These are phyloP conservation scores for Tachysurus vachellii DNA, from an alignment of 2,113 vertebrate species.

Conservation along the genomic window DNA sequence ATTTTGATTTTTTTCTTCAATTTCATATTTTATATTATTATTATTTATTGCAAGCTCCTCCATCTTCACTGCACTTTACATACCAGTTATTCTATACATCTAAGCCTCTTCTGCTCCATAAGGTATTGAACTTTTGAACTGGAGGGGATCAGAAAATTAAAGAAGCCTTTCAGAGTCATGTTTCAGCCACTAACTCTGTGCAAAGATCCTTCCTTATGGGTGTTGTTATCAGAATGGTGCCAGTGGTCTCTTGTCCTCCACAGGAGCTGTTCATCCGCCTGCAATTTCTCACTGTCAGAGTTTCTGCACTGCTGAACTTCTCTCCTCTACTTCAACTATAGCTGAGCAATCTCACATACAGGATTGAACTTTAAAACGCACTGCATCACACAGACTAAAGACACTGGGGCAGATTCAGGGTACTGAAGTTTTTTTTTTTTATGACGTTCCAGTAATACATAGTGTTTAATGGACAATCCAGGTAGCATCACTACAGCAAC, in stretches of 20 bases:
- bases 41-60: not conserved
- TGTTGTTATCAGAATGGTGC: conserved; percentile 46
- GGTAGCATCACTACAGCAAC: not conserved
- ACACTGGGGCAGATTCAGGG: not conserved
- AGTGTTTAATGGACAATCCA: not conserved
- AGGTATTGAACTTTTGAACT: not conserved
- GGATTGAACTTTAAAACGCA: not conserved
- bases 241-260: conserved; percentile 35
- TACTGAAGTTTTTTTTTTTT: not conserved
- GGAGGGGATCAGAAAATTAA: no score
- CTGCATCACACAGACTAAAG: not conserved
- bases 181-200: not conserved
- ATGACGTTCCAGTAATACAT: not conserved
- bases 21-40: not conserved
- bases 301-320: conserved; percentile 47
- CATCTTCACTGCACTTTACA: not conserved
- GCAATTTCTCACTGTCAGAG: conserved; percentile 53
- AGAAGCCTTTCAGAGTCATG: conserved; percentile 24
- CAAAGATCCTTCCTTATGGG: conserved; percentile 31
- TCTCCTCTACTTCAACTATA: conserved; percentile 15
- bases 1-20: not conserved
- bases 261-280: conserved; percentile 31
- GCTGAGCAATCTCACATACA: not conserved
- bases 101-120: not conserved
- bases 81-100: not conserved